Evolutionary conservation across 2,888 invertebrate species (phyloP).

Genomic region (Mythimna ferrago): DNA sequence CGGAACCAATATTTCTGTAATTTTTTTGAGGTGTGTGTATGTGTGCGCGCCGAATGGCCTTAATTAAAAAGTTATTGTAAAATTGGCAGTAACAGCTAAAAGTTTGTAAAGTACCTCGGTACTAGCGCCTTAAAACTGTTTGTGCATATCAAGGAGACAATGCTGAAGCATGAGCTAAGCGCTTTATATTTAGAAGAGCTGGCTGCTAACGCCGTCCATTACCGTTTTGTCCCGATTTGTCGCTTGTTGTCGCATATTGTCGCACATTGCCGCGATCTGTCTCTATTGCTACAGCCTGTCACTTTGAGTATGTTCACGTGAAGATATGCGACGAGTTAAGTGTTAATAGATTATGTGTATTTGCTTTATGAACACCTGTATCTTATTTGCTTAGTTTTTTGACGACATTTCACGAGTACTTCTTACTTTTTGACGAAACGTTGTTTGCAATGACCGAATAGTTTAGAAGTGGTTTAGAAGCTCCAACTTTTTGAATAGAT

Average conservation of each 20-base stretch:
- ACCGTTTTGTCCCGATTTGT: slow-evolving; percentile 43
- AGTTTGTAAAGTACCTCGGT: neutral
- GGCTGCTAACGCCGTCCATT: slow-evolving; percentile 65
- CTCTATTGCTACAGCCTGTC: slow-evolving; percentile 53
- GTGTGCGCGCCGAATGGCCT: too few species aligned
- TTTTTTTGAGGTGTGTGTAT: too few species aligned
- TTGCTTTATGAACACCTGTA: slow-evolving; percentile 29
- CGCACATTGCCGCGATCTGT: slow-evolving; percentile 54
- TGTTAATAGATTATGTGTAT: slow-evolving; percentile 37
- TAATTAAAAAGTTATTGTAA: too few species aligned
- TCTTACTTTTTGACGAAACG: neutral
- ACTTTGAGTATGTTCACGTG: slow-evolving; percentile 36
- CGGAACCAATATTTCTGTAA: too few species aligned
- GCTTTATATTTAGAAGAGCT: slow-evolving; percentile 73
- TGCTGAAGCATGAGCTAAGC: slow-evolving; percentile 72
- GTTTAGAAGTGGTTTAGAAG: neutral
- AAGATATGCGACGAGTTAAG: slow-evolving; percentile 33
- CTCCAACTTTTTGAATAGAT: neutral
- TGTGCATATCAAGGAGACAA: slow-evolving; percentile 66
- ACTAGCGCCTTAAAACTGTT: slow-evolving; percentile 57
- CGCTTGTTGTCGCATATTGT: slow-evolving; percentile 50
- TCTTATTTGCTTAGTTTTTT: neutral
- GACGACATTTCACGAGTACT: neutral
- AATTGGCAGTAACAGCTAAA: too few species aligned
- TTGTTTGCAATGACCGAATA: neutral